Conservation (phyloP, 2,888 invertebrate genomes). For the Loripinus fragilis region DNA sequence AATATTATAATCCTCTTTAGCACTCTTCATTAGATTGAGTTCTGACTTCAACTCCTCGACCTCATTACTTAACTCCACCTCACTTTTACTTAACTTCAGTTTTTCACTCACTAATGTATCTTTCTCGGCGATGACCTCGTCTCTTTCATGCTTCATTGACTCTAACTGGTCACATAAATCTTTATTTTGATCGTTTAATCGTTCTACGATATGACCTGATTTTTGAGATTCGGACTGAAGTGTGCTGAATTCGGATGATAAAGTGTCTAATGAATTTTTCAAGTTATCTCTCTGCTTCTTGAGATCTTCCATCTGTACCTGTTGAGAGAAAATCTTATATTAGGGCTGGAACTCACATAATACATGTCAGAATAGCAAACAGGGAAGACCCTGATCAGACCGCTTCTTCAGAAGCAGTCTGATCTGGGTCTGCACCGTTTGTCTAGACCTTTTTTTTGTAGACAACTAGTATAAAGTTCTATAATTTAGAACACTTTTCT, state of each 20-base stretch:
- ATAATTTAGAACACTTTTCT: too few relatives aligned
- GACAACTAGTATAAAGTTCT: too few relatives aligned
- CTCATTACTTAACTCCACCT: constrained; percentile 69
- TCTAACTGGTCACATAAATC: constrained; percentile 61
- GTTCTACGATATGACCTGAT: constrained; percentile 62
- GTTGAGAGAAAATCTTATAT: constrained; percentile 26
- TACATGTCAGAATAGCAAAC: too few relatives aligned
- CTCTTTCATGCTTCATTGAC: constrained; percentile 61
- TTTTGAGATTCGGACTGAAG: constrained; percentile 66
- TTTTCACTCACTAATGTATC: constrained; percentile 71
- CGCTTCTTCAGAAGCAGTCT: too few relatives aligned
- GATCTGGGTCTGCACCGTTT: too few relatives aligned
- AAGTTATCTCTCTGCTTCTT: constrained; percentile 64
- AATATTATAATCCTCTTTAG: constrained; percentile 53
- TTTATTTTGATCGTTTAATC: constrained; percentile 70
- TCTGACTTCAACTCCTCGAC: constrained; percentile 63
- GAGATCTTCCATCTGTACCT: constrained; percentile 66
- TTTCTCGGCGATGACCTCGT: constrained; percentile 62
- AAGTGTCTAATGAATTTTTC: constrained; percentile 61
- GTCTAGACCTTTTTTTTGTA: too few relatives aligned
- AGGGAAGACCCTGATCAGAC: too few relatives aligned
- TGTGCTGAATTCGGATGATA: constrained; percentile 68
- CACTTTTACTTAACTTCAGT: constrained; percentile 64
- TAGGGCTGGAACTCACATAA: too few relatives aligned
- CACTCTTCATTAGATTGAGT: constrained; percentile 58